These are phyloP conservation scores for Intellagama lesueurii DNA, from an alignment of 2,797 vertebrate species.

Conservation along the genomic window DNA sequence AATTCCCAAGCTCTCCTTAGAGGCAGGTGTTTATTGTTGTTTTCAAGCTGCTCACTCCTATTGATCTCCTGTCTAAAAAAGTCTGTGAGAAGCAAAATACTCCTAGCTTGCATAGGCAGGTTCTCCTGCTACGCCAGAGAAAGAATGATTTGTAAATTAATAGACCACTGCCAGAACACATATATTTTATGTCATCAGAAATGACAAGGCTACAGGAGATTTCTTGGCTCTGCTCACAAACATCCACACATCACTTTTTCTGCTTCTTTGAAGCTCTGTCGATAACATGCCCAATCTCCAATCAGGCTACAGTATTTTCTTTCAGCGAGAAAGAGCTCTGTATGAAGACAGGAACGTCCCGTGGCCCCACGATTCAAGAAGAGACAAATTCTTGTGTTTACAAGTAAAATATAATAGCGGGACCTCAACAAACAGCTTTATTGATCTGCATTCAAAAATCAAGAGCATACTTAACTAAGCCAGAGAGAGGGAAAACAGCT, in stretches of 20 bases:
- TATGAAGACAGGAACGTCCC: conserved; percentile 7
- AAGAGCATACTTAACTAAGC: conserved; percentile 17
- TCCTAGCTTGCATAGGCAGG: conserved; percentile 19
- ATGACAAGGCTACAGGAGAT: conserved; percentile 35
- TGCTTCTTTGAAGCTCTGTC: not conserved
- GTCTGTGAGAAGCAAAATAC: conserved; percentile 17
- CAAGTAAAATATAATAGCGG: conserved; percentile 29
- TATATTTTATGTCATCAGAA: conserved; percentile 22
- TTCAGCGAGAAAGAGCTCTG: rapidly evolving
- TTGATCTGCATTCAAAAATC: conserved; percentile 41
- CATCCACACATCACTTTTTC: conserved; percentile 21
- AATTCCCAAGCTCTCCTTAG: conserved; percentile 27
- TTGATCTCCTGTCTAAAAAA: conserved; percentile 55
- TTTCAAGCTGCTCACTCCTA: conserved; percentile 52
- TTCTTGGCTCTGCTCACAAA: not conserved
- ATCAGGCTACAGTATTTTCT: conserved; percentile 17
- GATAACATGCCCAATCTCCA: conserved; percentile 4
- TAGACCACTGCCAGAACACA: not conserved
- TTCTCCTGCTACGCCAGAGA: conserved; percentile 10
- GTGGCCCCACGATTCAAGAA: conserved; percentile 8
- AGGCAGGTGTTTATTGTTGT: conserved; percentile 33
- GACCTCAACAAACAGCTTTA: conserved; percentile 11
- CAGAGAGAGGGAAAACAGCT: not conserved
- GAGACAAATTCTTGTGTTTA: conserved; percentile 1
- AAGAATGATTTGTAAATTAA: conserved; percentile 41